Conservation (phyloP, 1,140 invertebrate genomes). For the Leptopilina clavipes region DNA sequence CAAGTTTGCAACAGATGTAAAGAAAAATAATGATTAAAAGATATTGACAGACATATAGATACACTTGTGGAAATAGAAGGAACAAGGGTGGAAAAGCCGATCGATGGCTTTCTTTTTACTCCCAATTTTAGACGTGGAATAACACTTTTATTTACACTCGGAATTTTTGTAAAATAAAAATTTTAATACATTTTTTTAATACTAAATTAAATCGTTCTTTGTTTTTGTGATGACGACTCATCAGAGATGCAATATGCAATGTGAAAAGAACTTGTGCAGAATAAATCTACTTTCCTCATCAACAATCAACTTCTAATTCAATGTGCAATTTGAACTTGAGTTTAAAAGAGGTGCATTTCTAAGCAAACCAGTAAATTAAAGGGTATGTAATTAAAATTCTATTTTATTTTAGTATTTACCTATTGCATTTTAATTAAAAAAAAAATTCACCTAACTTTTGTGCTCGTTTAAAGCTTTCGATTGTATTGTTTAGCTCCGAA, state of each 20-base stretch:
- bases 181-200: not conserved
- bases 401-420: too few species aligned
- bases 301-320: not conserved
- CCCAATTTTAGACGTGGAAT: not conserved
- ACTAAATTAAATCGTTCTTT: not conserved
- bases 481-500: too few species aligned
- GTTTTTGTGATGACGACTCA: not conserved
- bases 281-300: not conserved
- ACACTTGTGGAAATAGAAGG: constrained; percentile 10
- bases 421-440: too few species aligned
- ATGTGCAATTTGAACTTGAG: not conserved
- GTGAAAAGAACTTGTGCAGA: not conserved
- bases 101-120: constrained; percentile 5
- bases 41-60: constrained; percentile 3
- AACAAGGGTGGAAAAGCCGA: constrained; percentile 13
- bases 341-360: not conserved
- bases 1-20: not conserved
- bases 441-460: too few species aligned
- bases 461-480: too few species aligned
- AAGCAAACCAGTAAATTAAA: constrained; percentile 1
- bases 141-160: not conserved
- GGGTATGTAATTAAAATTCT: not conserved
- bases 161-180: not conserved
- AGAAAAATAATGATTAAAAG: not conserved
- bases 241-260: constrained; percentile 11